Conservation (phyloP, 2,113 vertebrate species). For the Elephantulus edwardii region DNA sequence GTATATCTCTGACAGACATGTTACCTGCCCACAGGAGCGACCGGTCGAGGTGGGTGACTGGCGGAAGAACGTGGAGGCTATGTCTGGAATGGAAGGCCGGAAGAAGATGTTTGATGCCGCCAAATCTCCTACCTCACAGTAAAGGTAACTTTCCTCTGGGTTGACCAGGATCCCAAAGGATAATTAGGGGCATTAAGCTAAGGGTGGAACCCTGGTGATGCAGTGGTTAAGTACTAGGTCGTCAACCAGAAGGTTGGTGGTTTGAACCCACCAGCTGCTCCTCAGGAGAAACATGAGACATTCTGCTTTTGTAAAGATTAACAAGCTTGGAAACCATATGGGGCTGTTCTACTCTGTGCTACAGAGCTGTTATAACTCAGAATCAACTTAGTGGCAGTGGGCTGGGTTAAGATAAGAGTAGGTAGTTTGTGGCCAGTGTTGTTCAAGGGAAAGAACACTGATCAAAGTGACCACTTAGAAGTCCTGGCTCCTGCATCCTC, state of each 20-base stretch:
- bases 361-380: too few relatives aligned
- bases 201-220: too few relatives aligned
- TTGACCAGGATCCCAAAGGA: not conserved
- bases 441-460: fast-evolving
- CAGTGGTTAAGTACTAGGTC: too few relatives aligned
- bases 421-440: not conserved
- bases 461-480: too few relatives aligned
- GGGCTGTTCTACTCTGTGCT: too few relatives aligned
- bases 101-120: conserved; percentile 99
- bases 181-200: fast-evolving
- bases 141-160: conserved; percentile 73
- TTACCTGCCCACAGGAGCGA: conserved; percentile 86
- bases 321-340: too few relatives aligned
- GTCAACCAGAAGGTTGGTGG: too few relatives aligned
- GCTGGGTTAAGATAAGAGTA: too few relatives aligned
- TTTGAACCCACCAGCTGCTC: too few relatives aligned
- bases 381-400: too few relatives aligned
- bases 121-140: conserved; percentile 86
- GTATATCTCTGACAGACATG: not conserved
- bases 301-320: too few relatives aligned
- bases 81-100: conserved; percentile 97
- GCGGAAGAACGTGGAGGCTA: conserved; percentile 97
- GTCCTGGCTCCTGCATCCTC: not conserved
- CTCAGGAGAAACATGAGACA: too few relatives aligned
- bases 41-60: conserved; percentile 95